Evolutionary conservation across 1,140 invertebrate genomes (phyloP).

Genomic region (Meloidogyne floridensis): DNA sequence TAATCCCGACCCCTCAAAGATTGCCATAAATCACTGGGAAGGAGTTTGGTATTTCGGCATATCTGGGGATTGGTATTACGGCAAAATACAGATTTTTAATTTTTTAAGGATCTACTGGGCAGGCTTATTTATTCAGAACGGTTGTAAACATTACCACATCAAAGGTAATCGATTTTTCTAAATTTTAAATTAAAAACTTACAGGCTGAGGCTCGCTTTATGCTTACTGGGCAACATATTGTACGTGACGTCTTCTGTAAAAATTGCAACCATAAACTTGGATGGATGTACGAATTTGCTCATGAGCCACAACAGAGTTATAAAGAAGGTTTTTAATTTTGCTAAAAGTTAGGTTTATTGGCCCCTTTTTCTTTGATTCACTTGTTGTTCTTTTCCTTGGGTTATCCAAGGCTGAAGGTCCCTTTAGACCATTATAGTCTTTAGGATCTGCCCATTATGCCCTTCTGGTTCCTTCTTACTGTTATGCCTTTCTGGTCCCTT

Average conservation of each 20-base stretch:
- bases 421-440: no score
- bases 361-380: no score
- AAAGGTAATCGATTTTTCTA: slow-evolving; percentile 3
- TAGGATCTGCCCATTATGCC: no score
- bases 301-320: slow-evolving; percentile 54
- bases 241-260: slow-evolving; percentile 55
- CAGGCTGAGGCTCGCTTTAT: slow-evolving; percentile 41
- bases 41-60: no score
- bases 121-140: slow-evolving; percentile 51
- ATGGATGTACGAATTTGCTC: slow-evolving; percentile 64
- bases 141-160: slow-evolving; percentile 52
- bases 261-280: slow-evolving; percentile 49
- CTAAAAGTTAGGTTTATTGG: not conserved
- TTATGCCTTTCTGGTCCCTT: no score
- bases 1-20: no score
- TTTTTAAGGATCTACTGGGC: slow-evolving; percentile 55
- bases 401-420: no score
- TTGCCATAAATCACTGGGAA: no score
- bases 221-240: slow-evolving; percentile 59
- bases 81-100: not conserved
- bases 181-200: slow-evolving; percentile 1
- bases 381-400: no score
- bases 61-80: no score
- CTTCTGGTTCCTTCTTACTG: no score
- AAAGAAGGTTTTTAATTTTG: slow-evolving; percentile 47